Percentiles rank a stretch among this genome's conserved stretches.
These are phyloP conservation scores for Okamejei kenojei DNA, from an alignment of 2,797 vertebrate genomes.

Conservation along the genomic window DNA sequence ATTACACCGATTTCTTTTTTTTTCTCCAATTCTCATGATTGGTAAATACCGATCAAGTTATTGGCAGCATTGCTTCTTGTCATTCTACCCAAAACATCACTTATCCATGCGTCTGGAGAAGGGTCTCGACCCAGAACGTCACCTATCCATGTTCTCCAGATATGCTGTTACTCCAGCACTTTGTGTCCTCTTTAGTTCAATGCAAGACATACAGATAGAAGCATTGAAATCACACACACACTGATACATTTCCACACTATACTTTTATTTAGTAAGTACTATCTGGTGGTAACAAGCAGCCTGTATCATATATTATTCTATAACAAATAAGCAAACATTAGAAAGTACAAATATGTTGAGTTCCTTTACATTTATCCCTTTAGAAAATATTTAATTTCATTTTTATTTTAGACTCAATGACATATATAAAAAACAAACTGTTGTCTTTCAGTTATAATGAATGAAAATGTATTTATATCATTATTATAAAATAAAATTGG, in stretches of 20 bases:
- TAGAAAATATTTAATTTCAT: neutral
- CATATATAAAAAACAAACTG: neutral
- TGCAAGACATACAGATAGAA: neutral
- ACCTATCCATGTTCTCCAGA: no score
- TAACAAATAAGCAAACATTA: neutral
- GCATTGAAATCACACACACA: neutral
- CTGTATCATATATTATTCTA: neutral
- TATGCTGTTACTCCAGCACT: no score
- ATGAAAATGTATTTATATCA: neutral
- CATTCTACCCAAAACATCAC: neutral
- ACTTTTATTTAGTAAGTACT: neutral
- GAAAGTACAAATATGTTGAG: neutral
- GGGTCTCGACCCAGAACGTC: no score
- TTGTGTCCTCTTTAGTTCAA: neutral
- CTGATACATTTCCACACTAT: neutral
- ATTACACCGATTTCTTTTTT: neutral
- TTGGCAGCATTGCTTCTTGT: neutral
- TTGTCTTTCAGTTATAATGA: neutral
- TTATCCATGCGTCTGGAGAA: no score
- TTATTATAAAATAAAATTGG: neutral
- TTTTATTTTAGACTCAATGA: neutral
- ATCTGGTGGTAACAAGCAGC: neutral
- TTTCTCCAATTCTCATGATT: neutral
- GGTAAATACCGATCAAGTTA: neutral
- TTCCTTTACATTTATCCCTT: neutral